Percentiles rank a stretch among this genome's conserved stretches.
Evolutionary conservation across 92 coral and sea anemone species (phyloP).

Genomic region (Chrysogorgia sp.): DNA sequence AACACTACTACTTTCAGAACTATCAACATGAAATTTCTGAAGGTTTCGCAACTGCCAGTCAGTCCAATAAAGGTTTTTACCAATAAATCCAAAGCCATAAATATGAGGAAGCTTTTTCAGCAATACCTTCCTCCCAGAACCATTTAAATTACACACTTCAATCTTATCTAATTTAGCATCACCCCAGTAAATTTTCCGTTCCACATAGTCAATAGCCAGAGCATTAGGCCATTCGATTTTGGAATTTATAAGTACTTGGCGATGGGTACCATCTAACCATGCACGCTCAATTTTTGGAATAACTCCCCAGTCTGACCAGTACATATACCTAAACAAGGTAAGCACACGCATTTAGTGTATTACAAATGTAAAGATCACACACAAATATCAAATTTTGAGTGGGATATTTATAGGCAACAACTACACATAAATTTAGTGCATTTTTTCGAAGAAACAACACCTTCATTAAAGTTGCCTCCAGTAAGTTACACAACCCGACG

Average conservation of each 20-base stretch:
- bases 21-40: conserved; percentile 61
- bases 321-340: conserved; percentile 69
- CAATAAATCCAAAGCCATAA: conserved; percentile 83
- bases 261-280: conserved; percentile 83
- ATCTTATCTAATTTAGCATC: conserved; percentile 95
- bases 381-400: too few species aligned
- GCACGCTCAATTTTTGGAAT: conserved; percentile 84
- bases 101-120: conserved; percentile 72
- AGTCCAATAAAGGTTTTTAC: conserved; percentile 84
- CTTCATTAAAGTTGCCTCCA: too few species aligned
- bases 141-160: conserved; percentile 81
- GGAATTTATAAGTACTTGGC: conserved; percentile 71
- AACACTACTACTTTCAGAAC: conserved; percentile 49
- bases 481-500: too few species aligned
- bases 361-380: neutral
- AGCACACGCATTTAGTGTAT: too few species aligned
- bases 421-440: too few species aligned
- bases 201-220: conserved; percentile 76
- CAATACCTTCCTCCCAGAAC: conserved; percentile 62
- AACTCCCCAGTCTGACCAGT: conserved; percentile 98
- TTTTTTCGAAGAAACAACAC: too few species aligned
- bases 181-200: conserved; percentile 79
- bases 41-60: conserved; percentile 86
- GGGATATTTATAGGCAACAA: too few species aligned
- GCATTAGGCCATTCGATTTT: conserved; percentile 94